These are phyloP conservation scores for Daboia siamensis DNA, from an alignment of 2,113 vertebrate species.

Conservation along the genomic window DNA sequence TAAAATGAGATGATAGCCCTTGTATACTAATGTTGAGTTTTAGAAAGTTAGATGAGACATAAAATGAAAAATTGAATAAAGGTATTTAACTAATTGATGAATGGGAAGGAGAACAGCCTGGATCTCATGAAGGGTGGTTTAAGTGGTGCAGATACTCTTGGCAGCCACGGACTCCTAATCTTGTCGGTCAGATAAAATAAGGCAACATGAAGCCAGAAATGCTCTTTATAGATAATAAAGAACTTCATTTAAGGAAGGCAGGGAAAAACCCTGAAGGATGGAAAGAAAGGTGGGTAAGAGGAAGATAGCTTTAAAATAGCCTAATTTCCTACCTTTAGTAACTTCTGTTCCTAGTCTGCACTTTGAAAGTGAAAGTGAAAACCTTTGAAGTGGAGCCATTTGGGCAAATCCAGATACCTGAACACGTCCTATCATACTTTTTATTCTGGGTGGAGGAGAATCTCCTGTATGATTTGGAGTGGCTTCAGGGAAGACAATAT, in stretches of 20 bases:
- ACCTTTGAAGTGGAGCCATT: neutral
- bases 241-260: neutral
- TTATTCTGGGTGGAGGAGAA: neutral
- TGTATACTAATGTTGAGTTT: neutral
- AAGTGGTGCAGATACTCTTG: neutral
- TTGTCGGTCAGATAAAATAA: neutral
- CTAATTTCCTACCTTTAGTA: neutral
- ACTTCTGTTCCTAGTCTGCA: neutral
- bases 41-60: neutral
- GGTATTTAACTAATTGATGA: neutral
- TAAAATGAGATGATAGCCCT: neutral
- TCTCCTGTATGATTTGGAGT: neutral
- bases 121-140: neutral
- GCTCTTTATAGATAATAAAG: neutral
- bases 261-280: neutral
- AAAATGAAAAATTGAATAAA: neutral
- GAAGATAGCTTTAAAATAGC: neutral
- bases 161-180: neutral
- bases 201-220: neutral
- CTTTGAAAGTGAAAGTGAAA: neutral
- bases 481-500: neutral
- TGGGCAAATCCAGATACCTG: neutral
- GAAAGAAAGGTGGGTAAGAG: neutral
- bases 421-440: no score
- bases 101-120: neutral